A percentile compares a stretch with the other conserved stretches of the same genome.
phyloP scores from a whole-genome alignment of 2,113 vertebrate species.

The Vimba vimba region DNA sequence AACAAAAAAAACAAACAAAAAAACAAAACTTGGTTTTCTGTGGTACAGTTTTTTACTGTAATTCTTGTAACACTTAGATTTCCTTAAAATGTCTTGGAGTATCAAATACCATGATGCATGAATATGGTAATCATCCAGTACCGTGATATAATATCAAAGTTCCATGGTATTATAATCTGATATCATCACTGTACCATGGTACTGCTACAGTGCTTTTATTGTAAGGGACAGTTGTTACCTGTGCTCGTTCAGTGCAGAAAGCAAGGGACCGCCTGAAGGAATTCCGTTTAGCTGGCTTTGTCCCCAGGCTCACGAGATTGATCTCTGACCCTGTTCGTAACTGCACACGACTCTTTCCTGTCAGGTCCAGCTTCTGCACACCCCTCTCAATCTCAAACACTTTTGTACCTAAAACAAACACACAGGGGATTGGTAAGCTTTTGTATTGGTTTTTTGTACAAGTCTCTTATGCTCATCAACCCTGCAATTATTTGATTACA shows the following conservation, averaged over 20 bases:
- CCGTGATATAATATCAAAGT: not conserved
- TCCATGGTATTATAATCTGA: not conserved
- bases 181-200: not conserved
- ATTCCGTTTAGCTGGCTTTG: conserved; percentile 72
- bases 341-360: conserved; percentile 62
- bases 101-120: not conserved
- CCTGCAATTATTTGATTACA: not conserved
- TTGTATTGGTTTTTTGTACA: not conserved
- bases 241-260: conserved; percentile 73
- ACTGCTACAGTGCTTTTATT: not conserved
- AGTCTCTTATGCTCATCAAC: not conserved
- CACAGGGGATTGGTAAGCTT: not conserved
- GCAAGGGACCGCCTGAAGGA: conserved; percentile 78
- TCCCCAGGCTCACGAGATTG: conserved; percentile 72
- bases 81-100: not conserved
- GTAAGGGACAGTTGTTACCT: conserved; percentile 66
- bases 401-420: conserved; percentile 66
- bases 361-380: conserved; percentile 78
- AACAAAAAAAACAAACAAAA: not conserved
- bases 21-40: not conserved
- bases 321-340: conserved; percentile 80
- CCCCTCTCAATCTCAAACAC: conserved; percentile 66
- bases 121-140: not conserved
- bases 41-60: not conserved
- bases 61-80: not conserved